Conservation (phyloP, 1,140 invertebrate species). For the Rhyzopertha dominica region DNA sequence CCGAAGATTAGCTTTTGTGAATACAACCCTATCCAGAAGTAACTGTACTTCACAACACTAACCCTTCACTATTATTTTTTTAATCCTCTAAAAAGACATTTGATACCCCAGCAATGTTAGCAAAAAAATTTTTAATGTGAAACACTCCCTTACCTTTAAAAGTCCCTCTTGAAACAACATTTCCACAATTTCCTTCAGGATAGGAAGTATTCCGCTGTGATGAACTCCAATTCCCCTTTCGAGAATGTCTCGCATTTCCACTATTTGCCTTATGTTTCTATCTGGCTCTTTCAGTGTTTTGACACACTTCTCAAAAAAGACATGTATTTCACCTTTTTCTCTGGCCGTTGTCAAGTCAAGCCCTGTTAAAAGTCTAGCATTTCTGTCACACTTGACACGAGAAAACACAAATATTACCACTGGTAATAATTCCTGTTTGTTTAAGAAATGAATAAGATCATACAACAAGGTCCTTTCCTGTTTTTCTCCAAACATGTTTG, state of each 20-base stretch:
- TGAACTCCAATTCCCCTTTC: slow-evolving; percentile 90
- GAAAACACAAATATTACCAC: slow-evolving; percentile 94
- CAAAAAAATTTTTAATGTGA: background rate
- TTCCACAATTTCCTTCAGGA: slow-evolving; percentile 97
- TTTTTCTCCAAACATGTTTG: slow-evolving; percentile 41
- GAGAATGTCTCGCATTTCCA: slow-evolving; percentile 71
- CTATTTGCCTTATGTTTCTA: slow-evolving; percentile 82
- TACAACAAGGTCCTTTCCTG: slow-evolving; percentile 84
- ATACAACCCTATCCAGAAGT: too few species aligned
- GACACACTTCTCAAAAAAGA: slow-evolving; percentile 81
- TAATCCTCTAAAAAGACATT: too few species aligned
- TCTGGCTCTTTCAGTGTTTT: slow-evolving; percentile 81
- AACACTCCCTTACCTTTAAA: slow-evolving; percentile 64
- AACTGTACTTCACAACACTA: too few species aligned
- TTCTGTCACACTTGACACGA: slow-evolving; percentile 75
- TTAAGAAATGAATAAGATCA: slow-evolving; percentile 74
- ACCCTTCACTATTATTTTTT: too few species aligned
- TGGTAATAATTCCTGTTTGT: slow-evolving; percentile 78
- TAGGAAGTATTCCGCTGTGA: slow-evolving; percentile 95
- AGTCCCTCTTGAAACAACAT: slow-evolving; percentile 89
- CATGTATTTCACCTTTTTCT: slow-evolving; percentile 78
- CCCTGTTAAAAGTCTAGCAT: slow-evolving; percentile 63
- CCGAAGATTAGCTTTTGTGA: too few species aligned
- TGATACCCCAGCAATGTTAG: background rate
- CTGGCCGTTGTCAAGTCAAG: slow-evolving; percentile 76